Evolutionary conservation across 2,797 vertebrate species (phyloP).

Genomic region (Rallus crepitans): DNA sequence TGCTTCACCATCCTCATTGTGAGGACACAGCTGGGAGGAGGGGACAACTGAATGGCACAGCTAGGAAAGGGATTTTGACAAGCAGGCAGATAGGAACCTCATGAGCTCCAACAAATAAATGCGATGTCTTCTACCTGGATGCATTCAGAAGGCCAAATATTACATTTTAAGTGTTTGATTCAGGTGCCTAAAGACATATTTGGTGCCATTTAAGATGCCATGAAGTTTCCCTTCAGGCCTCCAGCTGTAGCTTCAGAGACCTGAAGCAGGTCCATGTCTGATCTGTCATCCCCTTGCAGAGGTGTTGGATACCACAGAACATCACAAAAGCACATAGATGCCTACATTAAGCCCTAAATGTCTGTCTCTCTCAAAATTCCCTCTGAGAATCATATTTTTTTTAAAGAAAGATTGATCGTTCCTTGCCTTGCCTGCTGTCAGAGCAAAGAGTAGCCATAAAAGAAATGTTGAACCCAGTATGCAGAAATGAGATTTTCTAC

Average conservation of each 20-base stretch:
- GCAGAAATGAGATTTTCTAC: not conserved
- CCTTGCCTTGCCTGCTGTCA: not conserved
- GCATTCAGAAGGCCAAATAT: not conserved
- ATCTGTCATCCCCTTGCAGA: not conserved
- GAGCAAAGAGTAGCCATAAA: not conserved
- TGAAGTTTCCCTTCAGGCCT: not conserved
- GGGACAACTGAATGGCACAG: not conserved
- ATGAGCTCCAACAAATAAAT: not conserved
- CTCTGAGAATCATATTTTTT: not conserved
- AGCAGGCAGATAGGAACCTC: not conserved
- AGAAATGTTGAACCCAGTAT: not conserved
- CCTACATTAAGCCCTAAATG: not conserved
- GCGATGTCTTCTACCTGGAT: not conserved
- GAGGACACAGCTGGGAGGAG: not conserved
- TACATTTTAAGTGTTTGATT: not conserved
- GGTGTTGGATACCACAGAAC: not conserved
- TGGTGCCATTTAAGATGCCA: not conserved
- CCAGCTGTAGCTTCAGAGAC: not conserved
- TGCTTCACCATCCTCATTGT: not conserved
- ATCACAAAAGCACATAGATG: not conserved
- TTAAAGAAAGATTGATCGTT: not conserved
- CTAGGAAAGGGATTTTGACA: slow-evolving; percentile 24
- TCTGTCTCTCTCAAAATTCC: not conserved
- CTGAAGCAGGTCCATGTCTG: not conserved
- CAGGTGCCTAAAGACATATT: not conserved